phyloP scores from a whole-genome alignment of 1,140 invertebrate genomes.

The Psilanteris sp. region DNA sequence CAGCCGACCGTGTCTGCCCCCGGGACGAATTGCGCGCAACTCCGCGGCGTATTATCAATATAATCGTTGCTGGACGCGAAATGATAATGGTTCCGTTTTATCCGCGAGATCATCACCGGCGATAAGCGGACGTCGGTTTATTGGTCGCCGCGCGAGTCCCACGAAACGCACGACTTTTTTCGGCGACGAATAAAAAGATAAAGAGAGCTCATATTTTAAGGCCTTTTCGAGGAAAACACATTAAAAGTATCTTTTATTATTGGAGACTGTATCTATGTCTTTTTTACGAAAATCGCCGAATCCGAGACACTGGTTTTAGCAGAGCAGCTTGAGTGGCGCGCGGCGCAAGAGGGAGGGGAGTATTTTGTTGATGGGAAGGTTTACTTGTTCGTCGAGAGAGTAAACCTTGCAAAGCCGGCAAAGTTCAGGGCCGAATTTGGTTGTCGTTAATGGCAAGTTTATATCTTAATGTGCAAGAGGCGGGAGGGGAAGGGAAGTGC shows the following conservation, averaged over 20 bases:
- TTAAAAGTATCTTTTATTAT: no score
- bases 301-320: no score
- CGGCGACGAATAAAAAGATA: no score
- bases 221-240: no score
- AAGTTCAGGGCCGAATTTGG: conserved; percentile 15
- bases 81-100: conserved; percentile 42
- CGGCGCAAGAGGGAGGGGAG: no score
- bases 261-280: no score
- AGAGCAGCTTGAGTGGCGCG: no score
- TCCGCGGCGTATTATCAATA: conserved; percentile 11
- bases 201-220: no score
- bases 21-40: conserved; percentile 13
- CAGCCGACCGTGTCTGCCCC: not conserved
- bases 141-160: not conserved
- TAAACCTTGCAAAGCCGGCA: not conserved
- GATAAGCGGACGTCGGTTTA: conserved; percentile 3
- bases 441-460: conserved; percentile 28
- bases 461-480: conserved; percentile 37
- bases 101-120: conserved; percentile 16
- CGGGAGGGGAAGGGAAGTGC: not conserved
- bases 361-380: no score
- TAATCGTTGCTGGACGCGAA: conserved; percentile 17
- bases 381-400: conserved; percentile 7
- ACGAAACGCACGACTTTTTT: not conserved
- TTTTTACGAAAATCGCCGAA: no score